Conservation (phyloP, 2,888 invertebrate species). For the Acrobasis consociella region DNA sequence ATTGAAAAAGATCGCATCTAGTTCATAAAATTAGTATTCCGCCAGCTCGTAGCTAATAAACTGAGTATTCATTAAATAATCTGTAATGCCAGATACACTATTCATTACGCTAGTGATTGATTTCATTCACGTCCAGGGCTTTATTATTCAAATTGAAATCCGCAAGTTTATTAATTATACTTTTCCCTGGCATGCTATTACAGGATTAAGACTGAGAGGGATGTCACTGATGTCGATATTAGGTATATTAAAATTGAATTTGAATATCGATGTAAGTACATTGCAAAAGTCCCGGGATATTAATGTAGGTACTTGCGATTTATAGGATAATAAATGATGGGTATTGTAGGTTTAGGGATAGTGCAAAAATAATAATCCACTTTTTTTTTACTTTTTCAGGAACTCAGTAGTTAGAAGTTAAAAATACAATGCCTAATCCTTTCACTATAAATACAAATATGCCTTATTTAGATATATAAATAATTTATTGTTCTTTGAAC, state of each 20-base stretch:
- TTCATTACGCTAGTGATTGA: conserved; percentile 13
- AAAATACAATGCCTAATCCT: too few species aligned
- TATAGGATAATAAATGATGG: too few species aligned
- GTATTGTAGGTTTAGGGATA: too few species aligned
- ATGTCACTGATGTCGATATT: not conserved
- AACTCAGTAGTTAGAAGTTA: too few species aligned
- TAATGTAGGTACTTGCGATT: too few species aligned
- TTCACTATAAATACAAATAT: too few species aligned
- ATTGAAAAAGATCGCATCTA: not conserved
- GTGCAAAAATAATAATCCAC: too few species aligned
- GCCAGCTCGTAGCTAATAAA: not conserved
- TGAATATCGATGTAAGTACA: too few species aligned
- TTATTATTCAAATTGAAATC: conserved; percentile 19
- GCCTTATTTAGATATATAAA: too few species aligned
- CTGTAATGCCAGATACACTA: conserved; percentile 2
- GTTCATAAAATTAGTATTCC: not conserved
- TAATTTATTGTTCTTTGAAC: too few species aligned
- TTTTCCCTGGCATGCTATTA: conserved; percentile 18
- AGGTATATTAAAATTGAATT: not conserved
- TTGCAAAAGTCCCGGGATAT: too few species aligned
- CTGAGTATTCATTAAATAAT: not conserved
- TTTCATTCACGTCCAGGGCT: conserved; percentile 6
- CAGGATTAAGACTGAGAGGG: conserved; percentile 8
- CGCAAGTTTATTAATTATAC: conserved; percentile 11
- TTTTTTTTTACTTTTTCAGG: too few species aligned